phyloP scores from a whole-genome alignment of 2,113 vertebrate genomes.

The Spea multiplicata region DNA sequence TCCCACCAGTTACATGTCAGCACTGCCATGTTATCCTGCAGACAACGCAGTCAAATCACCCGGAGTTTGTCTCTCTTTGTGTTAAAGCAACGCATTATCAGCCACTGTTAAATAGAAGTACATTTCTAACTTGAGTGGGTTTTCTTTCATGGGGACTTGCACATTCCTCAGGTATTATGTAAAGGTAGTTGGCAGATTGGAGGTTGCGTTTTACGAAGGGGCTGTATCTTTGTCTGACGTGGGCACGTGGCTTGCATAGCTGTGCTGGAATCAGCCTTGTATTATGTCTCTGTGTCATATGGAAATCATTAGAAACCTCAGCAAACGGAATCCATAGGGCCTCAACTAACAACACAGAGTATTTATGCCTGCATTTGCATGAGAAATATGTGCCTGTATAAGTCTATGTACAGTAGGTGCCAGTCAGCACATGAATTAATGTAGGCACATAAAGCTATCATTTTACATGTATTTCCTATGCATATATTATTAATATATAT shows the following conservation, averaged over 20 bases:
- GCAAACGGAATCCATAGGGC: conserved; percentile 38
- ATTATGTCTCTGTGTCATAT: conserved; percentile 40
- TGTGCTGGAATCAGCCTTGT: conserved; percentile 38
- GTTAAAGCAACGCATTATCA: not conserved
- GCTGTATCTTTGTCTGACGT: conserved; percentile 29
- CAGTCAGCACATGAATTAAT: not conserved
- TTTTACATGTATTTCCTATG: no score
- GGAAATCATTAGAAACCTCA: conserved; percentile 42
- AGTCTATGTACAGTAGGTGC: no score
- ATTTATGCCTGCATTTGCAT: not conserved
- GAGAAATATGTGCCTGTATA: not conserved
- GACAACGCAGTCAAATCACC: conserved; percentile 10
- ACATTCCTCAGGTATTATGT: conserved; percentile 43
- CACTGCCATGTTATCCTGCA: conserved; percentile 17
- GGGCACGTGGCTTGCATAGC: conserved; percentile 39
- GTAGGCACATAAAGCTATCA: no score
- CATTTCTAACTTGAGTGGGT: conserved; percentile 11
- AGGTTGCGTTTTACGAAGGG: conserved; percentile 14
- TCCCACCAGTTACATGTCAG: conserved; percentile 19
- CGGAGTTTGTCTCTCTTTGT: not conserved
- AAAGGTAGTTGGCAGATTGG: conserved; percentile 16
- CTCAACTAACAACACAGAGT: conserved; percentile 23
- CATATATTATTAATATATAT: no score
- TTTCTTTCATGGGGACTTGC: conserved; percentile 19
- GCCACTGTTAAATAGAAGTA: conserved; percentile 1